phyloP scores from a whole-genome alignment of 2,888 invertebrate species.

The Phalera bucephala region DNA sequence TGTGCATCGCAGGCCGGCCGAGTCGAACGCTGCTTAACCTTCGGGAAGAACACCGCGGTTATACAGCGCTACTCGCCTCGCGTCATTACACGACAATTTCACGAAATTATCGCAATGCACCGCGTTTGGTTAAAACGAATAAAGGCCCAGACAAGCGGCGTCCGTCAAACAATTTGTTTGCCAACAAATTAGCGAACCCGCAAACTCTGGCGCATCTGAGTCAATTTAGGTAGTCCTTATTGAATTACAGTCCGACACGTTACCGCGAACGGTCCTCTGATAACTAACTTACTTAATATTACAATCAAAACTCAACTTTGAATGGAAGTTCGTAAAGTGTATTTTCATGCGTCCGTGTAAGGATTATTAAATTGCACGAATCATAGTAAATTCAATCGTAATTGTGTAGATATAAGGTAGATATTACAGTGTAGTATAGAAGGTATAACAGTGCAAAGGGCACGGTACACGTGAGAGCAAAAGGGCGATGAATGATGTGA shows the following conservation, averaged over 20 bases:
- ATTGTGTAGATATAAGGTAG: constrained; percentile 13
- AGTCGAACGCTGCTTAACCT: too few relatives aligned
- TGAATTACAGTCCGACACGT: constrained; percentile 77
- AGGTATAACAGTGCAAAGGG: constrained; percentile 40
- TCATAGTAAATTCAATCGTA: constrained; percentile 22
- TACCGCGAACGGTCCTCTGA: constrained; percentile 49
- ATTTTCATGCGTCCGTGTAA: constrained; percentile 5
- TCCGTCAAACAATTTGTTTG: constrained; percentile 72
- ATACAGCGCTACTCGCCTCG: too few relatives aligned
- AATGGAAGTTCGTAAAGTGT: not conserved
- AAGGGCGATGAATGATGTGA: constrained; percentile 75
- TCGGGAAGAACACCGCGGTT: too few relatives aligned
- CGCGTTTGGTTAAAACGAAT: too few relatives aligned
- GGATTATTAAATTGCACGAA: constrained; percentile 11
- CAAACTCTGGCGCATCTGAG: constrained; percentile 73
- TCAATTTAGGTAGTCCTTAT: constrained; percentile 78
- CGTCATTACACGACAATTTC: too few relatives aligned
- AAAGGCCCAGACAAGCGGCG: constrained; percentile 20
- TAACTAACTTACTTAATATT: constrained; percentile 15
- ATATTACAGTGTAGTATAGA: constrained; percentile 21
- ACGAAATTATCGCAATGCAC: too few relatives aligned
- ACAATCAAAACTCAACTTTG: constrained; percentile 15
- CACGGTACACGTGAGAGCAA: constrained; percentile 53
- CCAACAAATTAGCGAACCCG: constrained; percentile 70
- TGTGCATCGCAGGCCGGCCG: too few relatives aligned